These are phyloP conservation scores for Rhombomys opimus DNA, from an alignment of 2,113 vertebrate species.

Conservation along the genomic window DNA sequence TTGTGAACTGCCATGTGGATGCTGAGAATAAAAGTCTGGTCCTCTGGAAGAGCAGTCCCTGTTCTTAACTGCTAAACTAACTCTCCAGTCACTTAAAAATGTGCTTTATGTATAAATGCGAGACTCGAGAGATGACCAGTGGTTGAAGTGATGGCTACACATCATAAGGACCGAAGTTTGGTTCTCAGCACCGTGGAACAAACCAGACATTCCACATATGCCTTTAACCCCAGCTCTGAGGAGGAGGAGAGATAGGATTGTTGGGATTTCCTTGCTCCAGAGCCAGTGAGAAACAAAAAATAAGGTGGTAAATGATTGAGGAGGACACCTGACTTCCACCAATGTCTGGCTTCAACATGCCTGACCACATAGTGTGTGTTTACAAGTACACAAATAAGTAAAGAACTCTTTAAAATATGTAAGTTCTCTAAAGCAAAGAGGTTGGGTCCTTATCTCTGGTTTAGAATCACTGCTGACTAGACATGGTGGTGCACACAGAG, in stretches of 20 bases:
- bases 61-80: background rate
- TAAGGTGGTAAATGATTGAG: no score
- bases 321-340: background rate
- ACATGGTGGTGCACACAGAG: background rate
- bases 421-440: background rate
- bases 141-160: background rate
- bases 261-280: background rate
- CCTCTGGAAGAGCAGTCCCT: background rate
- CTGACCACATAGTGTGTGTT: background rate
- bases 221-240: background rate
- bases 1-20: background rate
- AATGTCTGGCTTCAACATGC: background rate
- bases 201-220: background rate
- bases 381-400: background rate
- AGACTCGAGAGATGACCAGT: background rate
- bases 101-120: background rate
- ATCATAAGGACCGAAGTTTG: background rate
- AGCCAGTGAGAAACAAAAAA: background rate
- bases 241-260: background rate
- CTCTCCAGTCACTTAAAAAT: background rate
- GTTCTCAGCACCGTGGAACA: background rate
- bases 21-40: background rate
- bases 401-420: background rate
- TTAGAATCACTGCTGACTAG: background rate
- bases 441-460: slow-evolving; percentile 1